These are phyloP conservation scores for Cryptus viduatorius DNA, from an alignment of 2,888 invertebrate species.

Conservation along the genomic window DNA sequence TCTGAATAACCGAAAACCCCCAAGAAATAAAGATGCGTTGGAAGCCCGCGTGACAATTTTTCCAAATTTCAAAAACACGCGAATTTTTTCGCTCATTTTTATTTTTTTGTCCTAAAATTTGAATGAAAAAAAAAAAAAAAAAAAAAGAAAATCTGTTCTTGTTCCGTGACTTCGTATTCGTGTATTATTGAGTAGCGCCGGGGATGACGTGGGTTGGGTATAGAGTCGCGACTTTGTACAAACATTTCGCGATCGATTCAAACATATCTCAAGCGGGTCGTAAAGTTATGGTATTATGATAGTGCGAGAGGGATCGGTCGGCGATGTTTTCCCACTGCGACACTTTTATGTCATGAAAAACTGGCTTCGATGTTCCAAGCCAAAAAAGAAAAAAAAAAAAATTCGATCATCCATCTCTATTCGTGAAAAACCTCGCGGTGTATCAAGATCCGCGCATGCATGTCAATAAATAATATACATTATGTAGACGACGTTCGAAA, in stretches of 20 bases:
- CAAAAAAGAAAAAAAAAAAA: background rate
- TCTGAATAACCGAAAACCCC: background rate
- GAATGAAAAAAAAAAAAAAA: background rate
- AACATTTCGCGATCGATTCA: conserved; percentile 46
- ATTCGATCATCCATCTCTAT: background rate
- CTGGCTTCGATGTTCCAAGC: conserved; percentile 1
- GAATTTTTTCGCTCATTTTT: background rate
- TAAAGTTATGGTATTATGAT: conserved; percentile 48
- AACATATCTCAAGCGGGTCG: conserved; percentile 30
- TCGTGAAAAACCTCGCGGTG: background rate
- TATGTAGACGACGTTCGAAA: background rate
- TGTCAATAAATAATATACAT: conserved; percentile 11
- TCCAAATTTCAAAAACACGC: background rate
- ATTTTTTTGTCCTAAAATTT: background rate
- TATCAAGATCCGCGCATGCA: background rate
- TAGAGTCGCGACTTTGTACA: background rate
- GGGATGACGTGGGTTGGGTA: background rate
- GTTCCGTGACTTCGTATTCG: background rate
- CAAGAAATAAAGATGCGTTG: background rate
- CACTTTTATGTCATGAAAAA: conserved; percentile 58
- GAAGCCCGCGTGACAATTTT: background rate
- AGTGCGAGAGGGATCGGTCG: conserved; percentile 29
- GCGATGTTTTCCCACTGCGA: conserved; percentile 47
- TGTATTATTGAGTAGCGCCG: background rate
- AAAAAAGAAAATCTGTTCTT: background rate